Conservation (phyloP, 2,888 invertebrate species). For the Deroplatys truncata region DNA sequence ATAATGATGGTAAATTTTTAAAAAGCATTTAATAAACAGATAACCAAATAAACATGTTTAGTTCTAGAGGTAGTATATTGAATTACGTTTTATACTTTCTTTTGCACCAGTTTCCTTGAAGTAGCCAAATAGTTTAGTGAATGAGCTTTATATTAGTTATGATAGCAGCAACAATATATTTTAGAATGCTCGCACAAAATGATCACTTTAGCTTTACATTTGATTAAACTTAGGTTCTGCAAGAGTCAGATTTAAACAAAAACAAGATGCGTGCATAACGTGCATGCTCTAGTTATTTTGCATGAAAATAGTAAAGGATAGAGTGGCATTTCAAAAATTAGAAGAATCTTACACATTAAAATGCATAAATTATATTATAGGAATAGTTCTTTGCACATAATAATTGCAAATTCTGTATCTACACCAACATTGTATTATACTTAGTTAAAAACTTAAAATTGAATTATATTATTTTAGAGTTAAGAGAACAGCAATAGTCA, state of each 20-base stretch:
- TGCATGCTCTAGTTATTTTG: constrained; percentile 3
- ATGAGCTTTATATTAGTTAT: not conserved
- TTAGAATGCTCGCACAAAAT: not conserved
- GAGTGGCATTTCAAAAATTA: not conserved
- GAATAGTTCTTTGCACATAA: not conserved
- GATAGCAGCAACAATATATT: not conserved
- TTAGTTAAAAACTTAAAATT: not conserved
- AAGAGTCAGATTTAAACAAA: not conserved
- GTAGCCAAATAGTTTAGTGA: not conserved
- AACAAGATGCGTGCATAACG: not conserved
- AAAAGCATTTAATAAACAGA: not conserved
- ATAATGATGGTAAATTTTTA: not conserved
- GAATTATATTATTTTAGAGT: not conserved
- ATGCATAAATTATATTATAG: not conserved
- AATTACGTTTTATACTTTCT: not conserved
- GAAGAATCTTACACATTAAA: not conserved
- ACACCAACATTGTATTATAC: not conserved
- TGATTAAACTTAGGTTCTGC: not conserved
- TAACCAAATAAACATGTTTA: not conserved
- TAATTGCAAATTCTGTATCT: not conserved
- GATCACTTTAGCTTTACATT: not conserved
- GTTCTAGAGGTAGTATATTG: not conserved
- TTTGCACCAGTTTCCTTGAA: not conserved
- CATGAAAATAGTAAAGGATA: not conserved
- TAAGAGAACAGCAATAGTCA: not conserved